phyloP scores from a whole-genome alignment of 64 coral and sea anemone genomes.

The Actinia equina region DNA sequence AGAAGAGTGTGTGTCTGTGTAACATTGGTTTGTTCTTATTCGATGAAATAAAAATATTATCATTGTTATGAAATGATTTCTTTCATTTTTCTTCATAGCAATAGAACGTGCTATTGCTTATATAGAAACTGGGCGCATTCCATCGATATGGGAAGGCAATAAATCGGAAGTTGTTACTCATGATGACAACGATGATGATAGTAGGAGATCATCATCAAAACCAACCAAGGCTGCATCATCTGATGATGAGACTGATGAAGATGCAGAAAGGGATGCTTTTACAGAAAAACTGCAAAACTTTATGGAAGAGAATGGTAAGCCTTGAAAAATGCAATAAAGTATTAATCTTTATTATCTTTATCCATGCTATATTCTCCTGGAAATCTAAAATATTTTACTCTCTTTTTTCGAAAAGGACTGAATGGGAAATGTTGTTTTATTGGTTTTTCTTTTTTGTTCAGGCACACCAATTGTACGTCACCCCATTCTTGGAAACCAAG shows the following conservation, averaged over 20 bases:
- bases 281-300: conserved; percentile 62
- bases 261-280: conserved; percentile 69
- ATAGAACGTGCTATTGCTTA: conserved; percentile 79
- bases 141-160: conserved; percentile 71
- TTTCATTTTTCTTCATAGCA: conserved; percentile 33
- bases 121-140: conserved; percentile 72
- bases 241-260: conserved; percentile 58
- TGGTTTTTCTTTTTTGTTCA: background rate
- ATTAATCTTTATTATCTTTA: too few relatives aligned
- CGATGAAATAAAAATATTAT: too few relatives aligned
- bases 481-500: conserved; percentile 93
- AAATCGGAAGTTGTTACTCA: conserved; percentile 34
- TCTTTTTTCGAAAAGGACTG: too few relatives aligned
- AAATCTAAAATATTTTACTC: too few relatives aligned
- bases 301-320: conserved; percentile 84
- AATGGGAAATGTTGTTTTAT: background rate
- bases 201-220: conserved; percentile 1
- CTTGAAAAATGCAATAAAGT: background rate
- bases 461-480: conserved; percentile 84
- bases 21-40: background rate
- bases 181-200: conserved; percentile 8
- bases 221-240: conserved; percentile 27
- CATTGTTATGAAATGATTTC: background rate
- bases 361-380: too few relatives aligned
- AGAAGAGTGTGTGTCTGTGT: background rate